Evolutionary conservation across 2,888 invertebrate genomes (phyloP), one percentile per base, ranked within the genome.

Genomic region (Gymnocheta viridis): DNA sequence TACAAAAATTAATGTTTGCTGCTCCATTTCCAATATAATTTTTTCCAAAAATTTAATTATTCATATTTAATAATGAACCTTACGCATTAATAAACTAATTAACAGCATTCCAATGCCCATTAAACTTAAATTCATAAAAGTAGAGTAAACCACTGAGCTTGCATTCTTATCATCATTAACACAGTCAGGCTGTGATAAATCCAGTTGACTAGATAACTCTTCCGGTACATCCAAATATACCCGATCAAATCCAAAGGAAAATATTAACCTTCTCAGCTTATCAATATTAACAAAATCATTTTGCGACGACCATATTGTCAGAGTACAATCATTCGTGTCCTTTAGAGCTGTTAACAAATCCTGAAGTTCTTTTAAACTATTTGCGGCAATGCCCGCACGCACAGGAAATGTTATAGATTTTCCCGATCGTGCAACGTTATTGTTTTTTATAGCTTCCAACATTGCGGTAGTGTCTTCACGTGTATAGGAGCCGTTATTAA

Each of bases 371-470:
- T 93, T 92, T 79, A 93, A 91, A 86, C 96, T 96, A 87, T 95
- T 93, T 0, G 95, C 95, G 0, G 95, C 96, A 27, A 95, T 92
- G 9, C 90, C 94, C 0, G 96, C 96, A 69, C 96, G 92, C 3
- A 96, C 95, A 0, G 98, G 96, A 88, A 97, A 97, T 0, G 97
- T 97, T 69, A 97, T 94, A 47, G 94, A 93, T 89, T 95, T 95
- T n/a, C 93, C 93, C 4, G 95, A 91, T 14, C 87, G 84, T 7
- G 86, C 87, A 12, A 91, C 86, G 69, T 89, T 89, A 82, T 90
- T 91, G 29, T 51, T 79, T 87, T 86, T 93, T 22, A 96, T 92
- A 6, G 92, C 92, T 3, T 94, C 89, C 2, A 95, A 88, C 97
- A 97, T 97, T 19, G 93, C 92, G 0, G 94, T 92, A n/a, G 96